Conservation (phyloP, 2,113 vertebrate genomes). For the Dicaeum eximium region DNA sequence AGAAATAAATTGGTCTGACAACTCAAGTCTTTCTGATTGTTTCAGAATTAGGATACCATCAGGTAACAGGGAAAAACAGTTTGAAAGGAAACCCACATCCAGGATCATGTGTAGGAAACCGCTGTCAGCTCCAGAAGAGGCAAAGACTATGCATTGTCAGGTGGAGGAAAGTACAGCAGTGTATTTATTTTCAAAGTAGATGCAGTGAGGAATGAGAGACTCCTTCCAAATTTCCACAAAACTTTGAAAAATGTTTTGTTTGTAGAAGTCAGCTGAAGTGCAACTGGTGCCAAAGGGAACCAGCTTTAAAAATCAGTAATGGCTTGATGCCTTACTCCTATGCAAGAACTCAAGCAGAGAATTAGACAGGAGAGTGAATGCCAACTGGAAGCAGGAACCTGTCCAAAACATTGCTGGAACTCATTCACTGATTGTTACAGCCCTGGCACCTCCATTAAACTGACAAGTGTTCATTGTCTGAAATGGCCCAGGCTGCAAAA, state of each 20-base stretch:
- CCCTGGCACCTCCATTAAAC: background rate
- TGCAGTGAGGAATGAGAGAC: background rate
- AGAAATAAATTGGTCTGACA: background rate
- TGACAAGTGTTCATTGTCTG: background rate
- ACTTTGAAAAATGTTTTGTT: background rate
- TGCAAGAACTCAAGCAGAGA: background rate
- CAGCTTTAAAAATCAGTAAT: constrained; percentile 4
- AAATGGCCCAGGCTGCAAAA: background rate
- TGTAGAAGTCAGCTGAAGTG: constrained; percentile 24
- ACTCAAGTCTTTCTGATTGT: background rate
- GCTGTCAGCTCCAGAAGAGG: background rate
- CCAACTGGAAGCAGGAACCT: constrained; percentile 10
- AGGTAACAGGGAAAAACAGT: background rate
- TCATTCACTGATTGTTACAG: background rate
- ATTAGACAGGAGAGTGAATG: background rate
- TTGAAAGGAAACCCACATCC: background rate
- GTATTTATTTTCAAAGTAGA: background rate
- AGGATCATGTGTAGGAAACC: background rate
- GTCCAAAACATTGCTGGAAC: constrained; percentile 41
- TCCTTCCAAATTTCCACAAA: background rate
- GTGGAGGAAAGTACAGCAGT: background rate
- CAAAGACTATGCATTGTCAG: background rate
- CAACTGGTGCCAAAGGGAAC: constrained; percentile 1
- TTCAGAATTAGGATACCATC: background rate
- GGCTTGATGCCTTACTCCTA: background rate